Conservation (phyloP, 2,113 vertebrate genomes). For the Eubucco bourcierii region DNA sequence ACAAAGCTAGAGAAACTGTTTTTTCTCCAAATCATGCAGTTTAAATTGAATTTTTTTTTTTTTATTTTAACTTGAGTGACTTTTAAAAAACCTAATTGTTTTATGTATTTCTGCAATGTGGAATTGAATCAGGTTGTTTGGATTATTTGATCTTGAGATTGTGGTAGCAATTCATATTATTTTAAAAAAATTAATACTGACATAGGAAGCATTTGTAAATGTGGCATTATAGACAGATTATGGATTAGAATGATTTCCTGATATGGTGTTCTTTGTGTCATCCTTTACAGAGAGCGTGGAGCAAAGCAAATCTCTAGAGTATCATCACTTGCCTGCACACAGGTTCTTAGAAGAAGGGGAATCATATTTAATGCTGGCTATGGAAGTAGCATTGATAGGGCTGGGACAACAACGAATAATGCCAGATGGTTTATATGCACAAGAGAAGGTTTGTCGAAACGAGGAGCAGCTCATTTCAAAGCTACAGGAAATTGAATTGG, state of each 20-base stretch:
- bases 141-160: not conserved
- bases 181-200: not conserved
- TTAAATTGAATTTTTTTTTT: not conserved
- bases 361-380: not conserved
- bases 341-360: not conserved
- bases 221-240: not conserved
- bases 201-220: not conserved
- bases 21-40: not conserved
- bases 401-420: not conserved
- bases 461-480: not conserved
- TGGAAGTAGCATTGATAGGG: not conserved
- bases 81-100: not conserved
- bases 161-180: not conserved
- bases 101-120: not conserved
- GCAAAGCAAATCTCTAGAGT: not conserved
- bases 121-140: not conserved
- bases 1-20: not conserved
- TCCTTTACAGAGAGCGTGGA: not conserved
- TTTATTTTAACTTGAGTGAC: not conserved
- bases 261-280: not conserved
- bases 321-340: not conserved
- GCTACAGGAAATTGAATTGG: not conserved
- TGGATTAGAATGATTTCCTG: not conserved
- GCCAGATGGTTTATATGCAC: not conserved
- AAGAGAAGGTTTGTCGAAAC: not conserved